phyloP scores from a whole-genome alignment of 2,888 invertebrate genomes.

The Clusia tigrina region DNA sequence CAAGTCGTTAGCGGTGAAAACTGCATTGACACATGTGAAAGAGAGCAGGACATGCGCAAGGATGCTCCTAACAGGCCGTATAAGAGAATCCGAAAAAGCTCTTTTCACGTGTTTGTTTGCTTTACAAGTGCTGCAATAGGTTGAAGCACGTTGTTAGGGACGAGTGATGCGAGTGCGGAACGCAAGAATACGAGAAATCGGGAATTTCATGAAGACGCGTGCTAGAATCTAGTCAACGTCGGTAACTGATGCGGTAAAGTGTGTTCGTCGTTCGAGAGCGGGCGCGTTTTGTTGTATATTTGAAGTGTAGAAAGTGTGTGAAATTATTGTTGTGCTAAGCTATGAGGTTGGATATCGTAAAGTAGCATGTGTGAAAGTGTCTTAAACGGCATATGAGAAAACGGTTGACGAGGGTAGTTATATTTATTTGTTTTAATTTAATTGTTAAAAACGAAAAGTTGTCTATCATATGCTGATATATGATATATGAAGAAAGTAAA shows the following conservation, averaged over 20 bases:
- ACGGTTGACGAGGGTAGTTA: no score
- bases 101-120: not conserved
- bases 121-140: not conserved
- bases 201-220: not conserved
- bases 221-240: conserved; percentile 2
- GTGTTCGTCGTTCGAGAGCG: not conserved
- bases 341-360: no score
- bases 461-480: no score
- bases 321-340: not conserved
- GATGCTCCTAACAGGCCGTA: not conserved
- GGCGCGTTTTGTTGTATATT: not conserved
- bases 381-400: no score
- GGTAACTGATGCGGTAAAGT: conserved; percentile 9
- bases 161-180: not conserved
- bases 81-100: conserved; percentile 4
- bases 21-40: not conserved
- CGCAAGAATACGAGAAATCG: no score
- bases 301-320: not conserved
- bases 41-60: not conserved
- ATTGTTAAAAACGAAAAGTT: no score
- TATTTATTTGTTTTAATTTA: no score
- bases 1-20: not conserved
- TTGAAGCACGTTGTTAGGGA: not conserved
- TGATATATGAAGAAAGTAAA: no score
- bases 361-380: no score